Base-by-base conservation (phyloP, 2,888 invertebrate genomes). In the Lasioglossum oenotherae region DNA sequence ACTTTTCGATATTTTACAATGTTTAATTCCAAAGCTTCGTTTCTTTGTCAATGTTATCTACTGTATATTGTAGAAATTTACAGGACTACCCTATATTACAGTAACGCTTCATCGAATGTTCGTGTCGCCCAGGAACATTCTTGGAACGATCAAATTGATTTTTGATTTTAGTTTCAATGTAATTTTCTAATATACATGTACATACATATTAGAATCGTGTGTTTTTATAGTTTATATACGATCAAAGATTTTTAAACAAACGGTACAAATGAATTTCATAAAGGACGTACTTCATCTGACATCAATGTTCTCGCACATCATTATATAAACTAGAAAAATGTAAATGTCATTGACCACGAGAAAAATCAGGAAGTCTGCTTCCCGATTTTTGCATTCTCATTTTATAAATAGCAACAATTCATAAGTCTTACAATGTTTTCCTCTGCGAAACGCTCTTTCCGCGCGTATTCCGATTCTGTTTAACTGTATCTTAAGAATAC, bases 281-380 rank as follows among this genome's bases (percentile, higher is more conserved):
- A 84, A 57, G 73, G 35, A 64, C 1, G 31, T 57, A 46, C 64
- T 67, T 73, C 46, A n/a, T 44, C 19, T 64, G 44, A 75, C 46
- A 79, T 57, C 14, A 14, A 76, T 19, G 57, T 69, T 80, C 19
- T 72, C 41, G 27, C 44, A 44, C 44, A 44, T 71, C 46, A 23
- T 80, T 82, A 86, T 86, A 85, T 78, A 86, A 85, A 74, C 77
- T 85, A 85, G 77, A 85, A 85, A 81, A 85, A 78, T 85, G 72
- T 81, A 81, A 75, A 86, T 57, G n/a, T 46, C 64, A 78, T 71
- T 69, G 35, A 67, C 71, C 44, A 71, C 46, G 78, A 86, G 27
- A 23, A 35, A 74, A 80, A 80, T 78, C 69, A 64, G 74, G 35
- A 60, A 53, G n/a, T 44, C 41, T 44, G 60, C 53, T 72, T 19